A percentile compares a stretch with the other conserved stretches of the same genome.
phyloP scores from a whole-genome alignment of 2,113 vertebrate genomes.

The Coreoperca whiteheadi region DNA sequence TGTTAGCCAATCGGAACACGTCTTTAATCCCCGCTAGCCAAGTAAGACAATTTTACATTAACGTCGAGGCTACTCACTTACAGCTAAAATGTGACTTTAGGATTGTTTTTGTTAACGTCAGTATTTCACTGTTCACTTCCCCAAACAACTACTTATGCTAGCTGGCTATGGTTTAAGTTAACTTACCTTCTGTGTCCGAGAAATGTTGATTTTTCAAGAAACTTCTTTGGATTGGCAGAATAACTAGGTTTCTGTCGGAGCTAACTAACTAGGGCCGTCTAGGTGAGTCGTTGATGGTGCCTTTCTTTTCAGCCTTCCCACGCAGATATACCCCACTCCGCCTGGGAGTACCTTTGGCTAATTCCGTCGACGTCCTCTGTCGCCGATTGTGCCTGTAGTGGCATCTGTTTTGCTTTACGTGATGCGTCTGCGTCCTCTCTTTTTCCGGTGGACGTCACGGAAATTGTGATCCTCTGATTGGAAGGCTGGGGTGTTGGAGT shows the following conservation, averaged over 20 bases:
- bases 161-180: neutral
- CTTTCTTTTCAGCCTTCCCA: constrained; percentile 8
- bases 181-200: constrained; percentile 52
- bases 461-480: constrained; percentile 62
- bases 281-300: constrained; percentile 15
- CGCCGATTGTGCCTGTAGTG: neutral
- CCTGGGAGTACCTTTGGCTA: neutral
- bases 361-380: constrained; percentile 35
- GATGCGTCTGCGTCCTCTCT: constrained; percentile 65
- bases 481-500: constrained; percentile 21
- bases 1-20: constrained; percentile 25
- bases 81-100: neutral
- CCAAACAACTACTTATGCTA: constrained; percentile 5
- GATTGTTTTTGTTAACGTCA: neutral
- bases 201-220: neutral
- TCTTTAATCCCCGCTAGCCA: neutral
- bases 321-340: neutral
- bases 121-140: neutral
- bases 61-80: fast-evolving
- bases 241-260: neutral
- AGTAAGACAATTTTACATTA: neutral
- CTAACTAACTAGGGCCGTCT: constrained; percentile 67
- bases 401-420: constrained; percentile 70
- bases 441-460: constrained; percentile 72
- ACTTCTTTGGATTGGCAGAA: neutral